Percentiles rank a stretch among this genome's conserved stretches.
Evolutionary conservation across 2,888 invertebrate species (phyloP).

Genomic region (Drosophila falleni): DNA sequence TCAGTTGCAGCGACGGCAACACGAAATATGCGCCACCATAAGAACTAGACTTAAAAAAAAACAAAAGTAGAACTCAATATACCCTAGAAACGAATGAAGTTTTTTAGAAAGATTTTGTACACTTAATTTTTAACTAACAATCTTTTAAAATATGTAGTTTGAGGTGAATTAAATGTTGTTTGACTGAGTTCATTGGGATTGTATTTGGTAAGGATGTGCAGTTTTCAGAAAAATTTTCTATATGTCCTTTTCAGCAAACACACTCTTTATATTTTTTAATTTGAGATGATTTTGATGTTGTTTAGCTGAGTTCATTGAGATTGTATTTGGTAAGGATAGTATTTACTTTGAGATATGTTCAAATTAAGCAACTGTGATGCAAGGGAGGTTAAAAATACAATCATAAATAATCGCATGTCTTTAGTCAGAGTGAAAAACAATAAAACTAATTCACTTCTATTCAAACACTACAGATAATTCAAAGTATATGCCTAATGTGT

Average conservation of each 20-base stretch:
- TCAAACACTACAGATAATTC: conserved; percentile 4
- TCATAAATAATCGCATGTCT: too few relatives aligned
- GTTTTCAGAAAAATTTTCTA: neutral
- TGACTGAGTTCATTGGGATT: neutral
- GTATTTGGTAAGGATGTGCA: neutral
- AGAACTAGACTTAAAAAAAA: neutral
- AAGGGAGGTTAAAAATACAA: too few relatives aligned
- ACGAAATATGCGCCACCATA: conserved; percentile 33
- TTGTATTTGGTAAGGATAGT: neutral
- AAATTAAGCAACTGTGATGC: too few relatives aligned
- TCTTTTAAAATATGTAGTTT: neutral
- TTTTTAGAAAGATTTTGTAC: neutral
- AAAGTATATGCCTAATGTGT: conserved; percentile 13
- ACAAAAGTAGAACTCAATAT: neutral
- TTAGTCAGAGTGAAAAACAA: too few relatives aligned
- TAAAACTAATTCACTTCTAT: conserved; percentile 1
- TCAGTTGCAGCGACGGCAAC: conserved; percentile 55
- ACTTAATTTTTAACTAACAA: neutral
- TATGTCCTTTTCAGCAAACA: neutral
- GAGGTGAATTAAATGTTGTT: too few relatives aligned
- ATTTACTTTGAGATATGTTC: too few relatives aligned
- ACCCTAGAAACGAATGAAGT: neutral
- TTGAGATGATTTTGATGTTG: neutral
- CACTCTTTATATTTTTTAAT: too few relatives aligned
- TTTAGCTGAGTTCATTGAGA: neutral